Evolutionary conservation across 2,888 invertebrate species (phyloP).

Genomic region (Anagyrus pseudococci): DNA sequence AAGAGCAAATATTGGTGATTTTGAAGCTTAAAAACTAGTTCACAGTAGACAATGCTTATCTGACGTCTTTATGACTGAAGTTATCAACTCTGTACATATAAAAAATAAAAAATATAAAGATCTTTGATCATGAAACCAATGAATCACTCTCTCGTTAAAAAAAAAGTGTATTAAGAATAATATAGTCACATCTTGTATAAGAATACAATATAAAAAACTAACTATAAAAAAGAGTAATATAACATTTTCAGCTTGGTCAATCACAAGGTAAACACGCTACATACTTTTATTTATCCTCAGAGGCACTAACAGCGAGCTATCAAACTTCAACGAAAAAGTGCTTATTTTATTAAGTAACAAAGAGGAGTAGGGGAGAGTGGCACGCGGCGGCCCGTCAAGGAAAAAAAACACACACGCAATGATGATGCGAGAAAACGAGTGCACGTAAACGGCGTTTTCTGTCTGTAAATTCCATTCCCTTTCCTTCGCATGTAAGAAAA

Average conservation of each 20-base stretch:
- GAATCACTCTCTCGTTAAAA: conserved; percentile 19
- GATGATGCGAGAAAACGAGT: conserved; percentile 38
- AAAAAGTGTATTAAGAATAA: conserved; percentile 24
- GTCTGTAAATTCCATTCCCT: conserved; percentile 25
- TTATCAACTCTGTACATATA: background rate
- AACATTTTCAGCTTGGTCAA: conserved; percentile 33
- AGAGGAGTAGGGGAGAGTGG: conserved; percentile 20
- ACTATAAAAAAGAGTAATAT: conserved; percentile 36
- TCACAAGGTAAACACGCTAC: conserved; percentile 30
- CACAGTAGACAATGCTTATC: background rate
- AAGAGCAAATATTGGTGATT: background rate
- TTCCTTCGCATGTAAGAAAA: conserved; percentile 2
- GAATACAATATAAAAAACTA: conserved; percentile 39
- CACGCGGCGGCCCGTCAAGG: conserved; percentile 20
- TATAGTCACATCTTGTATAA: conserved; percentile 29
- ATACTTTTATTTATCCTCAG: conserved; percentile 26
- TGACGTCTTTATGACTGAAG: background rate
- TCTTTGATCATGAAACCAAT: conserved; percentile 17
- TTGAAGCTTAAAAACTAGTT: background rate
- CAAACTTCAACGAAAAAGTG: conserved; percentile 39
- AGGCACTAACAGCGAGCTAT: conserved; percentile 34
- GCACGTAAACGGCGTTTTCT: conserved; percentile 32
- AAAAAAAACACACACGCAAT: conserved; percentile 33
- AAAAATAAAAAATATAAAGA: conserved; percentile 6
- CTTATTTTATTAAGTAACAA: conserved; percentile 41